Conservation (phyloP, 2,797 vertebrate genomes). For the Centroberyx gerrardi region DNA sequence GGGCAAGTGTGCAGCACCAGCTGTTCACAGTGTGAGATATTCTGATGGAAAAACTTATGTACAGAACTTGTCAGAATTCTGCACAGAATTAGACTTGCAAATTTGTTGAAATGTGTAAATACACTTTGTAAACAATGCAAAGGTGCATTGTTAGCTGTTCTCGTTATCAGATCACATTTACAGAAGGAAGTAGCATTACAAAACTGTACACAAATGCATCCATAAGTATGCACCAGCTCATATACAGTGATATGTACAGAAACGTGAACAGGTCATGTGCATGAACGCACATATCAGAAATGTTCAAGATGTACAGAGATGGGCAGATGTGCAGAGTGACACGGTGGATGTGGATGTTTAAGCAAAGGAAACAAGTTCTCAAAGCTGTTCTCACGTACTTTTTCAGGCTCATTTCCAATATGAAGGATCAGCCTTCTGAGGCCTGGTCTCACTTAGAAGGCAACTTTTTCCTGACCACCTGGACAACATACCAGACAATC, state of each 20-base stretch:
- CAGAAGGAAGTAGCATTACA: no score
- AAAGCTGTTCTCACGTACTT: slow-evolving; percentile 13
- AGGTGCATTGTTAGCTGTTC: background rate
- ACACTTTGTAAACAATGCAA: background rate
- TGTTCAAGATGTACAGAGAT: slow-evolving; percentile 4
- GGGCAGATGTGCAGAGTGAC: background rate
- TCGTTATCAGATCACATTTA: background rate
- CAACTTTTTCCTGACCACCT: slow-evolving; percentile 53
- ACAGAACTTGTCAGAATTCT: background rate
- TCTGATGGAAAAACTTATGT: background rate
- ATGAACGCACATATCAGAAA: slow-evolving; percentile 6
- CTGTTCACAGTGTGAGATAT: background rate
- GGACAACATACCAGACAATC: slow-evolving; percentile 68
- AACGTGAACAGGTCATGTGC: slow-evolving; percentile 10
- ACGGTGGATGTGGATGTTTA: background rate
- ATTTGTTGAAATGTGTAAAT: background rate
- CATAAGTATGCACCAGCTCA: background rate
- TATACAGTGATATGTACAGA: background rate
- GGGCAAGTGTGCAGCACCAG: no score
- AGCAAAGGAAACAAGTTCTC: slow-evolving; percentile 2
- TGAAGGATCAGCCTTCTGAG: slow-evolving; percentile 33
- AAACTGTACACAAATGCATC: no score
- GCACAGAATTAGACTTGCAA: background rate
- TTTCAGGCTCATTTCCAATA: slow-evolving; percentile 32
- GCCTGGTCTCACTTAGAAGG: slow-evolving; percentile 57